These are phyloP conservation scores for Emydoidea blandingii DNA, from an alignment of 2,797 vertebrate genomes.

Conservation along the genomic window DNA sequence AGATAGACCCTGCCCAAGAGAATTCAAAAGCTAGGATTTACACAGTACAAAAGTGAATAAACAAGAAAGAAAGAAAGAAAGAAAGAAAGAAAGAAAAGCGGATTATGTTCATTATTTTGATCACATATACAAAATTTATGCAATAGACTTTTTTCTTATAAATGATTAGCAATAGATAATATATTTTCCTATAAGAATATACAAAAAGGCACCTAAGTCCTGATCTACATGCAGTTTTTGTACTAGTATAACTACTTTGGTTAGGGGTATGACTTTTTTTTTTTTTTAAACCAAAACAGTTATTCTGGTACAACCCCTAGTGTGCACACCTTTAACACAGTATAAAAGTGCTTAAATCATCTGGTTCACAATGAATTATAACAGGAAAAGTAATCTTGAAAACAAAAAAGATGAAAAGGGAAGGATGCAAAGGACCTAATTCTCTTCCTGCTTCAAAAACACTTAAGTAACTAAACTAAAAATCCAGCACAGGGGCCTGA, in stretches of 20 bases:
- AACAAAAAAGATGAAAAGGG: background rate
- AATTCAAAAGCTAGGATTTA: background rate
- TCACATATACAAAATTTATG: background rate
- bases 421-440: background rate
- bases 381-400: background rate
- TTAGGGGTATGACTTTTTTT: background rate
- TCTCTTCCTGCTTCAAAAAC: background rate
- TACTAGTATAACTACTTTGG: background rate
- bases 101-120: background rate
- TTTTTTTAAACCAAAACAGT: background rate
- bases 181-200: background rate
- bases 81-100: background rate
- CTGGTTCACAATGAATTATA: background rate
- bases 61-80: background rate
- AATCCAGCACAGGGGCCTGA: background rate
- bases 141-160: background rate
- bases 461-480: background rate
- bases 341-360: background rate
- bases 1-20: background rate
- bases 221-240: background rate
- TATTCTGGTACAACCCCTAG: background rate
- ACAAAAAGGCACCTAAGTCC: background rate
- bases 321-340: background rate
- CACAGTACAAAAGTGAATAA: rapidly evolving
- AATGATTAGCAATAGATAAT: background rate